A percentile compares a stretch with the other conserved stretches of the same genome.
phyloP scores from a whole-genome alignment of 2,888 invertebrate species.

The Sesamia inferens region DNA sequence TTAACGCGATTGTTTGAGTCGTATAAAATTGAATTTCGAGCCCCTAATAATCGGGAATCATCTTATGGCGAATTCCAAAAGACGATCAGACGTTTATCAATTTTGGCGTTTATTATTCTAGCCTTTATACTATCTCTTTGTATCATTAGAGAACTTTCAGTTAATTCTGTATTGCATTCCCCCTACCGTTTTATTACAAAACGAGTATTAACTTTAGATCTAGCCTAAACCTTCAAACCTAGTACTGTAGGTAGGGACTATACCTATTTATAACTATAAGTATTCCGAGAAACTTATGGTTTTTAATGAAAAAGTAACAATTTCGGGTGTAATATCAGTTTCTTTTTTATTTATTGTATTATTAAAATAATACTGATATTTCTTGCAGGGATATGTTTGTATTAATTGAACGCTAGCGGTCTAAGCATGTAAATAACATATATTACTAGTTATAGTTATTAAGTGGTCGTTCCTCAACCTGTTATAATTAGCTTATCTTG shows the following conservation, averaged over 20 bases:
- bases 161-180: neutral
- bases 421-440: neutral
- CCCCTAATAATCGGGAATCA: neutral
- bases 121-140: no score
- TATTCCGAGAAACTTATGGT: neutral
- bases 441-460: neutral
- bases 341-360: neutral
- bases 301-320: neutral
- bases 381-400: no score
- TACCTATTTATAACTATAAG: neutral
- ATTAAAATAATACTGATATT: no score
- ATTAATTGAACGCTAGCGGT: neutral
- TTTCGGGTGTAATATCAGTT: neutral
- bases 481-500: slow-evolving; percentile 5
- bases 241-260: neutral
- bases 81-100: neutral
- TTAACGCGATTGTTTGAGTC: neutral
- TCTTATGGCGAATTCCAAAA: neutral
- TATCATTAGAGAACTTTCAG: neutral
- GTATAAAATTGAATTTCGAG: neutral
- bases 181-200: neutral
- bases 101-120: no score
- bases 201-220: neutral
- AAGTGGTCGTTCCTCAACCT: neutral
- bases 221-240: neutral